These are phyloP conservation scores for Cosmopolites sordidus DNA, from an alignment of 2,888 invertebrate species.

Conservation along the genomic window DNA sequence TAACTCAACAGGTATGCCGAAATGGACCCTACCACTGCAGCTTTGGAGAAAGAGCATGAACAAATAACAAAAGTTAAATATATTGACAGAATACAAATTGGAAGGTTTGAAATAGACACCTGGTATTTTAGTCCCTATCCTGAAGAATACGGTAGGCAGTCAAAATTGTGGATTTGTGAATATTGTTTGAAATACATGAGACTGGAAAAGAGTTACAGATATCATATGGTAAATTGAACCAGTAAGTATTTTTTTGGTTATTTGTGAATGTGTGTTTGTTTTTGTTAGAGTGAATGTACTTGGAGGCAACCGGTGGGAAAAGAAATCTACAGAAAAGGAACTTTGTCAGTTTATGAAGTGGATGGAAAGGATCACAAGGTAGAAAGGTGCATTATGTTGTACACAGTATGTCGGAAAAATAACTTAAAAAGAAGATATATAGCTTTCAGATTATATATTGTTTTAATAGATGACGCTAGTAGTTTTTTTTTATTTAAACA, in stretches of 20 bases:
- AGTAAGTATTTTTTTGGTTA: not conserved
- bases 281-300: constrained; percentile 75
- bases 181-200: constrained; percentile 96
- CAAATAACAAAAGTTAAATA: constrained; percentile 95
- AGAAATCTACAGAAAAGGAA: constrained; percentile 95
- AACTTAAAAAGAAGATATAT: too few relatives aligned
- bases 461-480: too few relatives aligned
- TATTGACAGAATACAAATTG: constrained; percentile 90
- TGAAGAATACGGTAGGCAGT: constrained; percentile 90
- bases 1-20: constrained; percentile 79
- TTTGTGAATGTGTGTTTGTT: constrained; percentile 1
- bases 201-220: constrained; percentile 83
- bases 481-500: too few relatives aligned
- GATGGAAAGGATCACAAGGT: constrained; percentile 90
- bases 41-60: constrained; percentile 92
- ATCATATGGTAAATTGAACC: constrained; percentile 59
- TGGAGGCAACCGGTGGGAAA: constrained; percentile 89
- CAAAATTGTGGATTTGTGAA: constrained; percentile 93
- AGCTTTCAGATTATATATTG: too few relatives aligned
- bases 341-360: constrained; percentile 95
- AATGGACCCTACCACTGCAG: constrained; percentile 98
- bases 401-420: too few relatives aligned
- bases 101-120: constrained; percentile 92
- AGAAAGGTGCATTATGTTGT: too few relatives aligned
- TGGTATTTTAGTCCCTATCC: constrained; percentile 99